A percentile compares a stretch with the other conserved stretches of the same genome.
phyloP scores from a whole-genome alignment of 2,888 invertebrate species.

The Phragmatobia fuliginosa region DNA sequence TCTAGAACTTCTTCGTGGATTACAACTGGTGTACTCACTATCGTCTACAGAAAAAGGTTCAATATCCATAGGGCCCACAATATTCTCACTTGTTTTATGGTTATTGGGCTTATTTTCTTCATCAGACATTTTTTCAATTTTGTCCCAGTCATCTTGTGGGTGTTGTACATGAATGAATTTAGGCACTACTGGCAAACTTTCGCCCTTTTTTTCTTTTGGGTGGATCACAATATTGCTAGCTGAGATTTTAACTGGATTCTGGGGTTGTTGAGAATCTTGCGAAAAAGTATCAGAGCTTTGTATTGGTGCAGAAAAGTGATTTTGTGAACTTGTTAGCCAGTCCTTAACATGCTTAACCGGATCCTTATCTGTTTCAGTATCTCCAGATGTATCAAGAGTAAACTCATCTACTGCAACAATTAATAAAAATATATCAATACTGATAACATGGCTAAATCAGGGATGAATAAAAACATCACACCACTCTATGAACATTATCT shows the following conservation, averaged over 20 bases:
- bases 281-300: slow-evolving; percentile 61
- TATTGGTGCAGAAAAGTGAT: slow-evolving; percentile 74
- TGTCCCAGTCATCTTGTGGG: slow-evolving; percentile 79
- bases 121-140: slow-evolving; percentile 74
- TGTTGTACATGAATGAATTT: slow-evolving; percentile 60
- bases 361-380: slow-evolving; percentile 58
- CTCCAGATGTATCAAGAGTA: slow-evolving; percentile 53
- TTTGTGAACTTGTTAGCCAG: slow-evolving; percentile 77
- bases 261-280: slow-evolving; percentile 52
- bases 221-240: slow-evolving; percentile 71
- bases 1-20: slow-evolving; percentile 76
- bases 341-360: slow-evolving; percentile 73
- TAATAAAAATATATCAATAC: slow-evolving; percentile 6
- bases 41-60: slow-evolving; percentile 67
- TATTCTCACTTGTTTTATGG: slow-evolving; percentile 60
- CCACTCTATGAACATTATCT: too few relatives aligned
- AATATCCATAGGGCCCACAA: slow-evolving; percentile 66
- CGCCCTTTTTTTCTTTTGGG: slow-evolving; percentile 54
- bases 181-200: slow-evolving; percentile 55
- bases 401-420: slow-evolving; percentile 72
- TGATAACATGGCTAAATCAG: neutral
- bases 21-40: slow-evolving; percentile 63
- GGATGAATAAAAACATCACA: neutral
- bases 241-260: slow-evolving; percentile 55
- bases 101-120: slow-evolving; percentile 52